phyloP scores from a whole-genome alignment of 2,888 invertebrate genomes.

The Celastrina argiolus region DNA sequence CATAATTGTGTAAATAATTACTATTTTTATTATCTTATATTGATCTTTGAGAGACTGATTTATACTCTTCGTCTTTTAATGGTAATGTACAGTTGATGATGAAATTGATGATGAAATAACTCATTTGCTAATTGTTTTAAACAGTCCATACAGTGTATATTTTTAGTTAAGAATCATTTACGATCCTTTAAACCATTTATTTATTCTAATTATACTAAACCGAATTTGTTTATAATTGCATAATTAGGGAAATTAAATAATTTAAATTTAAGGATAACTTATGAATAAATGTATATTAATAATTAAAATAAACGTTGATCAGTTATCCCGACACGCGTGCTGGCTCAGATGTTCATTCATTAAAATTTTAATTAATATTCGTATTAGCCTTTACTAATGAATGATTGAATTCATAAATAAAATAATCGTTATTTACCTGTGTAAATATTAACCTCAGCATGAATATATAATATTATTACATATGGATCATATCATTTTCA shows the following conservation, averaged over 20 bases:
- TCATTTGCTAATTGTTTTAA: neutral
- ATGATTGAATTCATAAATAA: slow-evolving; percentile 5
- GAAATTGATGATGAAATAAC: neutral
- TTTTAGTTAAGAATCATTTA: neutral
- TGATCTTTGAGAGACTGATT: neutral
- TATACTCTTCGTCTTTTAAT: neutral
- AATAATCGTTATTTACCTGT: neutral
- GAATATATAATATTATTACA: neutral
- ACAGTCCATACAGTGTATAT: neutral
- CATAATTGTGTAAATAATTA: neutral
- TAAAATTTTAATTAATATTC: neutral
- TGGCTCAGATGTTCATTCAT: neutral
- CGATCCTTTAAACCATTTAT: neutral
- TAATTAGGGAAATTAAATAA: neutral
- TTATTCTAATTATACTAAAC: neutral
- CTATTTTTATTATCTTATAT: neutral
- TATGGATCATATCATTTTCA: too few relatives aligned
- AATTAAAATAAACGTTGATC: slow-evolving; percentile 3
- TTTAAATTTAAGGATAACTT: slow-evolving; percentile 7
- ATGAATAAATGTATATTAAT: slow-evolving; percentile 13
- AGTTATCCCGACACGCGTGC: slow-evolving; percentile 3
- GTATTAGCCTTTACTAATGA: neutral
- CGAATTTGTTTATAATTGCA: neutral
- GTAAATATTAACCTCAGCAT: neutral
- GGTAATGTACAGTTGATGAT: neutral